Conservation (phyloP, 2,113 vertebrate genomes). For the Pterocles gutturalis region DNA sequence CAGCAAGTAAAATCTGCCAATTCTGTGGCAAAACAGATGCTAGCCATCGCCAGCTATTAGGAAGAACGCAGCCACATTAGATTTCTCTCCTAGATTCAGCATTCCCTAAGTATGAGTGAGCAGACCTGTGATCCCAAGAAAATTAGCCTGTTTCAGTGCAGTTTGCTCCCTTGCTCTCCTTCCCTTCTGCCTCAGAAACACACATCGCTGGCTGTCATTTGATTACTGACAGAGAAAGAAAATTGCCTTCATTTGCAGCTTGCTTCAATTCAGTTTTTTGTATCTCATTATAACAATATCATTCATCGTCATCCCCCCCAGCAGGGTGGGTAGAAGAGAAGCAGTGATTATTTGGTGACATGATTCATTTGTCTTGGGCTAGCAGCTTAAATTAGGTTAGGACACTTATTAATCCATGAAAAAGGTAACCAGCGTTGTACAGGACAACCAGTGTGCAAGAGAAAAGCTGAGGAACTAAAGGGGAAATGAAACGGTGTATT, state of each 20-base stretch:
- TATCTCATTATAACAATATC: slow-evolving; percentile 55
- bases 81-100: not conserved
- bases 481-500: not conserved
- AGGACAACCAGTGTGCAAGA: not conserved
- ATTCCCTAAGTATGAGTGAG: not conserved
- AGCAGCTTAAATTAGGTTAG: slow-evolving; percentile 62
- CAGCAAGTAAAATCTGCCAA: not conserved
- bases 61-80: not conserved
- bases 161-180: not conserved
- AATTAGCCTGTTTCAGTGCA: not conserved
- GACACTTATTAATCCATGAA: slow-evolving; percentile 39
- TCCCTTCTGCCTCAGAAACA: not conserved
- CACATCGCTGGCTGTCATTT: not conserved
- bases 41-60: not conserved
- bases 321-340: slow-evolving; percentile 8
- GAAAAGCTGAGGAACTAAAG: not conserved
- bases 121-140: not conserved
- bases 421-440: slow-evolving; percentile 25
- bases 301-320: not conserved
- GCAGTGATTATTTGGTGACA: slow-evolving; percentile 29
- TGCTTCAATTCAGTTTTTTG: slow-evolving; percentile 52
- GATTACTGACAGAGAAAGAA: slow-evolving; percentile 38
- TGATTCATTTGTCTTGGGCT: slow-evolving; percentile 57
- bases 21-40: not conserved
- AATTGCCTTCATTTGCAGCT: slow-evolving; percentile 63